Base-by-base conservation (phyloP, 2,797 vertebrate species). In the Champsocephalus gunnari region DNA sequence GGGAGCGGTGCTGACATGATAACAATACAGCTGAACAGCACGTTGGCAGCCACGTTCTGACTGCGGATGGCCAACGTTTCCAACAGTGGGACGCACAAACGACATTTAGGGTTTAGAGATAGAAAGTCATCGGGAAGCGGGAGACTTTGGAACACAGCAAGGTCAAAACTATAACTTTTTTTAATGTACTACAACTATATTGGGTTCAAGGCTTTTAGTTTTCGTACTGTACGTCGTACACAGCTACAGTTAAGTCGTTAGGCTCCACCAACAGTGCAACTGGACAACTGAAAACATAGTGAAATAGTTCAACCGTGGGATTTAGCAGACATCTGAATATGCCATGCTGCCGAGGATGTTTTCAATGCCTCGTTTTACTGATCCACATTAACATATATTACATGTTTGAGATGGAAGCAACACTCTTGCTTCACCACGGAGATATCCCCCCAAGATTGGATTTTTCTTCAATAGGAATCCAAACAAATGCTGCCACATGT, bases 11-110 rank as follows among this genome's bases (percentile, higher is more conserved):
- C 62, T 73, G 67, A 82, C 70, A 48, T 55, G 64, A 79, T 78
- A 80, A 83, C 80, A 64, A 73, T 75, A 66, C 73, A 65, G 69
- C 73, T 28, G 71, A 77, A 28, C 21, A 5, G 38, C 45, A 64
- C 66, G 67, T 54, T n/a, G 75, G 75, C 62, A 13, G 76, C 28
- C 69, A 59, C 68, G 14, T 71, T 63, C 60, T 48, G 47, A 68
- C 79, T 63, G 75, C 24, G 41, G 59, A 81, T 75, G 7, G 58
- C 50, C n/a, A 55, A 66, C 19, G 32, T 75, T 62, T 74, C 16
- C 38, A 63, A 76, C 68, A 65, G 60, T 55, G 68, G 49, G 55
- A 49, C 7, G 62, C 63, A 75, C 17, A 65, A 73, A 58, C 57
- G 45, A 34, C 53, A 64, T 45, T 62, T 66, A 24, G 2, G 0